phyloP scores from a whole-genome alignment of 2,888 invertebrate species.

The Drosophila anceps region DNA sequence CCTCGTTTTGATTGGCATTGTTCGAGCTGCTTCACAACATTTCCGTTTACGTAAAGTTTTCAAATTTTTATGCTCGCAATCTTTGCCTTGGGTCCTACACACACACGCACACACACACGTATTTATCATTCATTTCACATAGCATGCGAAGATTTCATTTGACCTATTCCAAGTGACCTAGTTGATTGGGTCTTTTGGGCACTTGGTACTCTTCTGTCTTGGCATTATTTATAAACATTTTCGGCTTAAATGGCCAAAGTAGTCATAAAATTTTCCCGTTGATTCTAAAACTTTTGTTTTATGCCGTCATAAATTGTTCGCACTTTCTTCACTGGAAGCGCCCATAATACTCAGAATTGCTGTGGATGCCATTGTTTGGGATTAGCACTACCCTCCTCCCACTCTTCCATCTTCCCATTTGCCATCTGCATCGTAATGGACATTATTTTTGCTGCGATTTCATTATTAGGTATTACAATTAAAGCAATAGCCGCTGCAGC shows the following conservation, averaged over 20 bases:
- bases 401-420: neutral
- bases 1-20: constrained; percentile 17
- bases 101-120: neutral
- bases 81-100: neutral
- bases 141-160: neutral
- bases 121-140: neutral
- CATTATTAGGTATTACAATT: constrained; percentile 20
- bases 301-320: constrained; percentile 65
- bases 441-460: constrained; percentile 8
- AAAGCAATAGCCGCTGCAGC: constrained; percentile 9
- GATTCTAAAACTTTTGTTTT: constrained; percentile 37
- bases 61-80: constrained; percentile 9
- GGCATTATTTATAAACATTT: constrained; percentile 69
- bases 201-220: constrained; percentile 1
- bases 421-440: neutral
- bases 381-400: neutral
- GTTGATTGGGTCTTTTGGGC: constrained; percentile 10
- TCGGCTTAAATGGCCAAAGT: constrained; percentile 41
- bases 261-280: constrained; percentile 54
- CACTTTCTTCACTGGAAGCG: constrained; percentile 67
- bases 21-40: constrained; percentile 11
- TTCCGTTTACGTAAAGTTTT: constrained; percentile 16
- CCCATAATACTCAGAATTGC: constrained; percentile 43
- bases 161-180: constrained; percentile 52
- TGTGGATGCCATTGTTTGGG: neutral